Percentiles rank a stretch among this genome's conserved stretches.
These are phyloP conservation scores for Coelinius sp. DNA, from an alignment of 2,888 invertebrate genomes.

Conservation along the genomic window DNA sequence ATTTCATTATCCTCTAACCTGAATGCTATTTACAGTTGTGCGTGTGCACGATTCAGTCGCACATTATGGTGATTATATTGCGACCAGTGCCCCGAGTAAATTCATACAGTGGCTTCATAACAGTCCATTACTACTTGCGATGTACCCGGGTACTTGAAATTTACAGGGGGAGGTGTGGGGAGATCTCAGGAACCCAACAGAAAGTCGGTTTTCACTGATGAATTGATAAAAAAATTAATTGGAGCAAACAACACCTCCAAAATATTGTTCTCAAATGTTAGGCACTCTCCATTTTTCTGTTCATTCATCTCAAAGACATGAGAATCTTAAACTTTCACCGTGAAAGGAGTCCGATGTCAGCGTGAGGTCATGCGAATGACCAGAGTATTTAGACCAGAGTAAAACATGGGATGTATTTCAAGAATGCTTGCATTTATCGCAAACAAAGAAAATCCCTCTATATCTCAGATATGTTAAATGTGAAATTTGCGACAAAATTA, in stretches of 20 bases:
- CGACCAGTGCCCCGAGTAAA: background rate
- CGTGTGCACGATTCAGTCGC: background rate
- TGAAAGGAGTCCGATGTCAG: slow-evolving; percentile 7
- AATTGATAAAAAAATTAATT: background rate
- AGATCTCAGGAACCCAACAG: too few species aligned
- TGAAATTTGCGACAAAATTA: background rate
- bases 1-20: background rate
- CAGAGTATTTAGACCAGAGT: background rate
- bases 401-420: slow-evolving; percentile 1
- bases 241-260: background rate
- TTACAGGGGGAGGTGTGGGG: too few species aligned
- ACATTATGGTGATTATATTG: background rate
- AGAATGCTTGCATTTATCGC: background rate
- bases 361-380: slow-evolving; percentile 27
- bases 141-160: too few species aligned
- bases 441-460: too few species aligned
- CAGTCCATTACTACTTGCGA: too few species aligned
- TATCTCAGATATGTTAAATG: background rate
- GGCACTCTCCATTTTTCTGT: background rate
- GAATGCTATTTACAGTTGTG: background rate
- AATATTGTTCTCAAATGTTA: background rate
- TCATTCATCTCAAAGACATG: background rate
- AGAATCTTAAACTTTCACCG: slow-evolving; percentile 25
- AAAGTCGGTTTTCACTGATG: too few species aligned
- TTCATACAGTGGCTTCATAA: too few species aligned